These are phyloP conservation scores for Tetraodon nigroviridis DNA, from an alignment of 2,113 vertebrate genomes.

Conservation along the genomic window DNA sequence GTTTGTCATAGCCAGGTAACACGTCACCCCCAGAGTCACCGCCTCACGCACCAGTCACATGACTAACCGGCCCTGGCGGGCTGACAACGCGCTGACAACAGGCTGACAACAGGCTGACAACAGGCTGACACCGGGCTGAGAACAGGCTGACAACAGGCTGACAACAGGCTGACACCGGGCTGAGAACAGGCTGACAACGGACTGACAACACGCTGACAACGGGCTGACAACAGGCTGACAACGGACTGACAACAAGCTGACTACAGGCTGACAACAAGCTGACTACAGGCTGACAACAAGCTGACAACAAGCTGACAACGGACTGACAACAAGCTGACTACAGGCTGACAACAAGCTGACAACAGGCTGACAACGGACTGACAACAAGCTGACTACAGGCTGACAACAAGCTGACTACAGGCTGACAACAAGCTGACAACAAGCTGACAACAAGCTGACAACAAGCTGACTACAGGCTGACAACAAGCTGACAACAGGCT, in stretches of 20 bases:
- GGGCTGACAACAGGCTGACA: no score
- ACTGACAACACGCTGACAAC: no score
- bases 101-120: not conserved
- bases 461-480: no score
- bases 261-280: no score
- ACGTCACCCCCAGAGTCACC: slow-evolving; percentile 85
- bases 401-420: not conserved
- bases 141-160: slow-evolving; percentile 22
- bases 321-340: no score
- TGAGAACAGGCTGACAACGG: no score
- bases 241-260: no score
- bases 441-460: slow-evolving; percentile 10
- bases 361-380: not conserved
- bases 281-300: no score
- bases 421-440: slow-evolving; percentile 11
- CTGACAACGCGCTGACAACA: slow-evolving; percentile 1
- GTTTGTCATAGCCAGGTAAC: slow-evolving; percentile 99
- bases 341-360: not conserved
- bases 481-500: no score
- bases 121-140: not conserved
- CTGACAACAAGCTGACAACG: no score
- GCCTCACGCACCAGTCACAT: slow-evolving; percentile 60
- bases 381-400: not conserved
- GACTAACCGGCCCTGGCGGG: not conserved
- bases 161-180: not conserved